Base-by-base conservation (phyloP, 2,113 vertebrate species). In the Psephotus haematonotus region DNA sequence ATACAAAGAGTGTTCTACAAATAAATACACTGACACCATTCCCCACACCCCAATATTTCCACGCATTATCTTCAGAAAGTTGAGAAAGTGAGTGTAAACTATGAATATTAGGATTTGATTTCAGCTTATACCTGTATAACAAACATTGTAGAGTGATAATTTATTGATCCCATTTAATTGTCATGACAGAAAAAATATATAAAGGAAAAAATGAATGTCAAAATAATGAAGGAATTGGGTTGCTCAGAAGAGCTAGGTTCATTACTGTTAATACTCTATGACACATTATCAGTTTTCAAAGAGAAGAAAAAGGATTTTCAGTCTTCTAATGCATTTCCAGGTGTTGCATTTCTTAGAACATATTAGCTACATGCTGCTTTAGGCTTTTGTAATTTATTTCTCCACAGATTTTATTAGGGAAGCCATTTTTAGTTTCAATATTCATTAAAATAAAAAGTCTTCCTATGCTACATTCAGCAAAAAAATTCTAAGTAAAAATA, bases 361-460 rank as follows among this genome's bases (percentile, higher is more conserved):
- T 55, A 41, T 69, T 35, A 50, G 13, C 41, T 74, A 44, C 17
- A 19, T 39, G 49, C 17, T 71, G 6, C 13, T 86, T 82, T 28
- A 74, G 43, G 81, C 68, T 91, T 86, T 29, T 63, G 22, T 19
- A 60, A 92, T 64, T 67, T 96, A 70, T 71, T 94, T 88, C 76
- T 93, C 52, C 57, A 75, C 35, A 87, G 46, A 46, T 88, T 95
- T 96, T 95, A 85, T 70, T 84, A 90, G 39, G 67, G 74, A 22
- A 70, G 43, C 60, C 46, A 78, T 74, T 95, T 23, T 33, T 57
- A 57, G 29, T 57, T 57, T 13, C 31, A 57, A 20, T 20, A 57
- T 33, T 57, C 11, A 13, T 33, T 57, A 33, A 13, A 33, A 57
- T 20, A 57, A 33, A 57, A 57, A 57, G 31, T 39, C 29, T 55